Conservation (phyloP, 2,888 invertebrate species). For the Catocala nupta region DNA sequence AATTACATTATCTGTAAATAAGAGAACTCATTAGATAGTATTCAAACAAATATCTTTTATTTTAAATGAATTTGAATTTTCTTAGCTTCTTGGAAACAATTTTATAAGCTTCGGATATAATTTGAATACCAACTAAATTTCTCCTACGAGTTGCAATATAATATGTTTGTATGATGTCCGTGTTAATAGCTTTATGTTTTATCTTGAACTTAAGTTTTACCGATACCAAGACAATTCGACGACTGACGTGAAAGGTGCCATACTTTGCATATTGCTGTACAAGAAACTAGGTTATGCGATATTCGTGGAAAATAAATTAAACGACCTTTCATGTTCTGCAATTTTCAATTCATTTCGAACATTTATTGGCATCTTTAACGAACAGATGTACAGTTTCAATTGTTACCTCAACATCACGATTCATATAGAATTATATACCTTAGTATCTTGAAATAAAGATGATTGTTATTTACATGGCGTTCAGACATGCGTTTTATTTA, state of each 20-base stretch:
- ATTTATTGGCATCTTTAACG: constrained; percentile 16
- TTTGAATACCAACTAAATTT: too few relatives aligned
- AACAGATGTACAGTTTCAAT: constrained; percentile 17
- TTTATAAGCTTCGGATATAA: too few relatives aligned
- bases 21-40: too few relatives aligned
- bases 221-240: neutral
- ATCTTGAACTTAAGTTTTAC: neutral
- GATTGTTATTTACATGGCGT: constrained; percentile 1
- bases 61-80: too few relatives aligned
- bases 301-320: constrained; percentile 21
- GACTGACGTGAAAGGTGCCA: constrained; percentile 21
- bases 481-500: neutral
- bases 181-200: neutral
- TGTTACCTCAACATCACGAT: constrained; percentile 11
- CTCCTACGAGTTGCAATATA: neutral
- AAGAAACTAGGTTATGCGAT: constrained; percentile 20
- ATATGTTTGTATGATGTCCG: neutral
- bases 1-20: too few relatives aligned
- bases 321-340: constrained; percentile 24
- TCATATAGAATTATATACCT: constrained; percentile 8
- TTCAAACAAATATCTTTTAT: too few relatives aligned
- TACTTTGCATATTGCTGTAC: constrained; percentile 14
- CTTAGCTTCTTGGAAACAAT: too few relatives aligned
- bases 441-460: constrained; percentile 4
- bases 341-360: constrained; percentile 12